Evolutionary conservation across 2,113 vertebrate genomes (phyloP).

Genomic region (Falco punctatus): DNA sequence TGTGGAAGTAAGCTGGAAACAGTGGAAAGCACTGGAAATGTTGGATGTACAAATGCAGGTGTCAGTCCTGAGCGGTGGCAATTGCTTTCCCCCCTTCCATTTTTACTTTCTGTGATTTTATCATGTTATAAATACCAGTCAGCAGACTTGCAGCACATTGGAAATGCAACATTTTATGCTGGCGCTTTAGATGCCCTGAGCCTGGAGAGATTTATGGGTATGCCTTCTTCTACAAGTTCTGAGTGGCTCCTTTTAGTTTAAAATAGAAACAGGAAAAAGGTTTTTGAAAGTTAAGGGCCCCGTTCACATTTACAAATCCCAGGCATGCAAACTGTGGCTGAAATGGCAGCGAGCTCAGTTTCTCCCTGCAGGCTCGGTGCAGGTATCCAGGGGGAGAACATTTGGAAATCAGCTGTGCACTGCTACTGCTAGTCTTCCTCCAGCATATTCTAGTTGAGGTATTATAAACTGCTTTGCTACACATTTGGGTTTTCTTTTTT

Average conservation of each 20-base stretch:
- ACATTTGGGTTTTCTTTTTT: not conserved
- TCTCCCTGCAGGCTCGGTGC: not conserved
- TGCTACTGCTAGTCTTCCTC: not conserved
- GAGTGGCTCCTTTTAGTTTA: constrained; percentile 17
- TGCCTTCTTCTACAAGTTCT: not conserved
- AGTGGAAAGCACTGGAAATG: not conserved
- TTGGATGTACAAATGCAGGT: not conserved
- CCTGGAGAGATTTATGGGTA: not conserved
- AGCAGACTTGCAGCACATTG: not conserved
- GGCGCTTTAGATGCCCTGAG: not conserved
- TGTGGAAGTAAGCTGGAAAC: not conserved
- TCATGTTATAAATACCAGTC: not conserved
- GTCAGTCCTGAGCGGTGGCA: not conserved
- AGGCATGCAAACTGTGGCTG: not conserved
- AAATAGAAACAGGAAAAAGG: constrained; percentile 38
- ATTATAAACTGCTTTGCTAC: not conserved
- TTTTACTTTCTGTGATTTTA: not conserved
- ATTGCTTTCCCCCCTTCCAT: no score
- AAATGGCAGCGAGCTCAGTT: not conserved
- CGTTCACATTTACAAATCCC: not conserved
- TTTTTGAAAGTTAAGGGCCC: not conserved
- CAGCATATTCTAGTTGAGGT: not conserved
- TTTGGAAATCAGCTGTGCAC: not conserved
- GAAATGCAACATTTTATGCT: not conserved
- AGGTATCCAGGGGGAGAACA: not conserved